phyloP scores from a whole-genome alignment of 2,888 invertebrate genomes.

The Bedellia somnulentella region DNA sequence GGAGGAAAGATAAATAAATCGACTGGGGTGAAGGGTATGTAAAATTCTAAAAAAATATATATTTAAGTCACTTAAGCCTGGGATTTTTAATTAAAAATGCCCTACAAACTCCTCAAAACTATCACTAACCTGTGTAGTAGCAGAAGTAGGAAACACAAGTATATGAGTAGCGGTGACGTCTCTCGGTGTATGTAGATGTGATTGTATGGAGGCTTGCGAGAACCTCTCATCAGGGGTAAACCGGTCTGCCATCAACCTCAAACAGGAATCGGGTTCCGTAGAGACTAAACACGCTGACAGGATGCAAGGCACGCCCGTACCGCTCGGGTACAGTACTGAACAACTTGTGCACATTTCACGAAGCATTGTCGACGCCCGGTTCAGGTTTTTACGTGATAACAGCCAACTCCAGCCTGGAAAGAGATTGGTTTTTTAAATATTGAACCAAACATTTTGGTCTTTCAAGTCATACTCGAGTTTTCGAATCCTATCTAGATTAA shows the following conservation, averaged over 20 bases:
- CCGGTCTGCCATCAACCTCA: slow-evolving; percentile 91
- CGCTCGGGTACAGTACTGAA: slow-evolving; percentile 71
- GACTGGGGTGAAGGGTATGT: too few relatives aligned
- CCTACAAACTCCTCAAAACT: too few relatives aligned
- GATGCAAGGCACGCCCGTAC: slow-evolving; percentile 85
- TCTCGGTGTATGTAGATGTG: slow-evolving; percentile 90
- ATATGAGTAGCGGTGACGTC: slow-evolving; percentile 98
- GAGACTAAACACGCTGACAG: slow-evolving; percentile 98
- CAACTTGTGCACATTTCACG: slow-evolving; percentile 92
- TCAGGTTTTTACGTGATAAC: slow-evolving; percentile 86
- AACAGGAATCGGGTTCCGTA: slow-evolving; percentile 85
- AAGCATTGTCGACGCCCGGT: slow-evolving; percentile 83
- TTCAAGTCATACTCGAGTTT: too few relatives aligned
- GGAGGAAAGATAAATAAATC: too few relatives aligned
- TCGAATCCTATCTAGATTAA: too few relatives aligned
- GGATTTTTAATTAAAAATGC: too few relatives aligned
- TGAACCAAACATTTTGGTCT: too few relatives aligned
- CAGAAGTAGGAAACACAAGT: slow-evolving; percentile 96
- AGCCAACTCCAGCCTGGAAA: slow-evolving; percentile 90
- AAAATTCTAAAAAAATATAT: too few relatives aligned
- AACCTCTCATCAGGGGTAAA: slow-evolving; percentile 95
- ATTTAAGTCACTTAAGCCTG: too few relatives aligned
- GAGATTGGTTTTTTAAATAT: too few relatives aligned
- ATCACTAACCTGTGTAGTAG: slow-evolving; percentile 77
- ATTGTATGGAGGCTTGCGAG: slow-evolving; percentile 84